Conservation (phyloP, 2,113 vertebrate species). For the Erinaceus europaeus region DNA sequence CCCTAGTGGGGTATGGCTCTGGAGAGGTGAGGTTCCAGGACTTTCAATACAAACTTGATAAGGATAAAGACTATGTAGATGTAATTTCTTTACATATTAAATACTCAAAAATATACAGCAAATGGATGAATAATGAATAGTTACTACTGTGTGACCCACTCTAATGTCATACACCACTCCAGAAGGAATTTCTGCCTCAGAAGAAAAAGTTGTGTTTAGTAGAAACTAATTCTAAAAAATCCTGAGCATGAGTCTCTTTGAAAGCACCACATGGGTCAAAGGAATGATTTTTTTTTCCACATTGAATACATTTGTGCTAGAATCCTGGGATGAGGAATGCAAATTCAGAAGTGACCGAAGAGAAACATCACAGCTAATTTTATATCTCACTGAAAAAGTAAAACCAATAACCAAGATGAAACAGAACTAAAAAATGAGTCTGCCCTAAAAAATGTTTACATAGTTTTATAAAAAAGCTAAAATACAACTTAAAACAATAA, state of each 20-base stretch:
- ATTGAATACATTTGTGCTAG: neutral
- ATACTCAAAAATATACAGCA: neutral
- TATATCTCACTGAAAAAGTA: neutral
- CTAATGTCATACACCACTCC: neutral
- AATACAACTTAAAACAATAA: neutral
- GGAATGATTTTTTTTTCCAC: neutral
- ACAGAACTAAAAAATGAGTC: neutral
- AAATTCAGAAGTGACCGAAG: neutral
- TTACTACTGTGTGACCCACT: neutral
- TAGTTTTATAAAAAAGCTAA: neutral
- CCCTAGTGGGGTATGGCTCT: too few species aligned
- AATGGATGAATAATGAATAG: neutral
- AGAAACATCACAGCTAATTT: slow-evolving; percentile 21
- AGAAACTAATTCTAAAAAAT: neutral
- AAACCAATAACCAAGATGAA: neutral
- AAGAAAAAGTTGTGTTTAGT: neutral
- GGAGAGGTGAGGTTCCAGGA: too few species aligned
- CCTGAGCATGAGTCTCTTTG: neutral
- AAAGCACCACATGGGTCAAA: neutral
- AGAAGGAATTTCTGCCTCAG: neutral
- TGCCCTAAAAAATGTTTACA: neutral
- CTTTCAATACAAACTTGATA: neutral
- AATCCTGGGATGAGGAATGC: neutral
- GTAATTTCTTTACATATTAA: neutral
- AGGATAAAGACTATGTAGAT: neutral